phyloP scores from a whole-genome alignment of 2,113 vertebrate species.

The human (Homo sapiens) region DNA sequence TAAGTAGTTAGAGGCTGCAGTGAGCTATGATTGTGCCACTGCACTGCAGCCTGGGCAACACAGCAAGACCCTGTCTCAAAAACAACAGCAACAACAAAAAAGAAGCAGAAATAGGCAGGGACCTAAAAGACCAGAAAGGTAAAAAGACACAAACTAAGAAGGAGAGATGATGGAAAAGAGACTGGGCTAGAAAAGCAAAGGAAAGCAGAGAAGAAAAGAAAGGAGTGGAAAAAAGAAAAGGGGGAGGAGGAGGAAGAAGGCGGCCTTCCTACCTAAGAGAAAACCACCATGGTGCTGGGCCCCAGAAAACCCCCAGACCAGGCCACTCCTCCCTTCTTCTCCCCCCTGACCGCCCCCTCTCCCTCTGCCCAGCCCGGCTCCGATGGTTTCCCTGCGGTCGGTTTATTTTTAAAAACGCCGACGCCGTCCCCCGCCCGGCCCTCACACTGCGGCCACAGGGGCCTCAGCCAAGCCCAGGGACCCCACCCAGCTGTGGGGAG shows the following conservation, averaged over 20 bases:
- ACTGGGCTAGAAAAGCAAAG: not conserved
- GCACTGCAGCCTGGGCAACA: no score
- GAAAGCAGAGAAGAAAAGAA: not conserved
- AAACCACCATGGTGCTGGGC: conserved; percentile 41
- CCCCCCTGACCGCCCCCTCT: conserved; percentile 64
- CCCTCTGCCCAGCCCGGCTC: conserved; percentile 69
- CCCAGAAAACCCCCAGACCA: conserved; percentile 75
- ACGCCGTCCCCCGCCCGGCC: conserved; percentile 77
- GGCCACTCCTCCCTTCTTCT: conserved; percentile 59
- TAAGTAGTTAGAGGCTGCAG: not conserved
- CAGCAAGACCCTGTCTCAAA: no score
- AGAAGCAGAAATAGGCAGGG: not conserved
- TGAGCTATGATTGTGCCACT: not conserved
- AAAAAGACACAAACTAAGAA: conserved; percentile 54
- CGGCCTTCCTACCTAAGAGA: conserved; percentile 63
- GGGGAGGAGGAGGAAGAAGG: not conserved
- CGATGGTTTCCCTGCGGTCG: conserved; percentile 80
- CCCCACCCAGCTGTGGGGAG: conserved; percentile 78
- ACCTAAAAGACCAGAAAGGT: not conserved
- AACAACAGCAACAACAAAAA: not conserved
- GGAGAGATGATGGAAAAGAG: not conserved
- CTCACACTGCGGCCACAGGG: conserved; percentile 81
- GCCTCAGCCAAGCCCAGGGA: conserved; percentile 80
- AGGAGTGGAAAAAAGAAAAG: not conserved
- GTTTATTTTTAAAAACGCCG: conserved; percentile 83